Conservation (phyloP, 2,888 invertebrate species). For the Ischnura elegans region DNA sequence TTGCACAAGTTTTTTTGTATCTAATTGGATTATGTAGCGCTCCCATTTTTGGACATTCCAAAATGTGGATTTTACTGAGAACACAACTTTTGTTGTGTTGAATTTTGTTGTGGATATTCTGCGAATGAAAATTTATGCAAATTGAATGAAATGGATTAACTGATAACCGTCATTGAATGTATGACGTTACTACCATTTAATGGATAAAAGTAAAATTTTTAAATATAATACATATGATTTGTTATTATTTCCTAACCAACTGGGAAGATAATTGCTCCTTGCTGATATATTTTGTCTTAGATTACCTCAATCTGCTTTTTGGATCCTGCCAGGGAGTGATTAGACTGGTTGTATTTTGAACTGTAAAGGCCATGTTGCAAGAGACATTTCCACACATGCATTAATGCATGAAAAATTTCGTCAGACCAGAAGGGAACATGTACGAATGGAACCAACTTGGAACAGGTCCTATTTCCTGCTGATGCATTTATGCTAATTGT, state of each 20-base stretch:
- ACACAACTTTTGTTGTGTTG: background rate
- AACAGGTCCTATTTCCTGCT: too few relatives aligned
- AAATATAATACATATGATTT: background rate
- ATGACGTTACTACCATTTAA: background rate
- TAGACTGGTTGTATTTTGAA: too few relatives aligned
- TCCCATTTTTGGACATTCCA: background rate
- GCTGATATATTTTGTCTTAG: background rate
- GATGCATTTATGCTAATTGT: too few relatives aligned
- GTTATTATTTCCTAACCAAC: slow-evolving; percentile 13
- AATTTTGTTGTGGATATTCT: background rate
- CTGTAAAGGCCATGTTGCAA: too few relatives aligned
- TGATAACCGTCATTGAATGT: background rate
- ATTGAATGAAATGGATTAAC: background rate
- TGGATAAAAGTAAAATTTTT: background rate
- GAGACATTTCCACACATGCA: too few relatives aligned
- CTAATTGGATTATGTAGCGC: background rate
- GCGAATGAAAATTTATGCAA: background rate
- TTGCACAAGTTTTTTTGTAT: background rate
- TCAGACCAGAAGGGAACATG: too few relatives aligned
- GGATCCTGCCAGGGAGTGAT: background rate
- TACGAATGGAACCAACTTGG: too few relatives aligned
- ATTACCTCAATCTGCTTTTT: background rate
- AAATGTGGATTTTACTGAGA: background rate
- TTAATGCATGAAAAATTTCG: too few relatives aligned
- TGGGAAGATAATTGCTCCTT: background rate